Evolutionary conservation across 2,888 invertebrate genomes (phyloP), one percentile per base, ranked within the genome.

Genomic region (Tigriopus californicus): DNA sequence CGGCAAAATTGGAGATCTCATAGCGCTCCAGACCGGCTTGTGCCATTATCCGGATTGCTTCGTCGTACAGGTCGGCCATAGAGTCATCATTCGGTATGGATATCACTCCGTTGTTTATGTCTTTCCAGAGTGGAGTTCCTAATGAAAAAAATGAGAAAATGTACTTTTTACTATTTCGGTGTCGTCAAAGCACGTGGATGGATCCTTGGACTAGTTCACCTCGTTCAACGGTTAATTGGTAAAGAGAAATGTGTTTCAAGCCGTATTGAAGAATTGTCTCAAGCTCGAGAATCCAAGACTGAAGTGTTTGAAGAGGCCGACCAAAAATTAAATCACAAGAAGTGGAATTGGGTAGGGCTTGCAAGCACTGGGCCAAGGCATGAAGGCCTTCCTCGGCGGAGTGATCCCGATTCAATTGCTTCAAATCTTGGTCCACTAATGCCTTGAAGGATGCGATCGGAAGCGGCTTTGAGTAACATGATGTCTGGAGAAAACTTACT

Each of bases 261-360:
- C 60, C 51, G 33, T 62, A 48, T 4, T 25, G 22, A 22, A 60
- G 25, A 41, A 68, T 67, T 62, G 65, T 60, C 15, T 65, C 59
- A 15, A 70, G 62, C 58, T 70, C 70, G 47, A 61, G 42, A 13
- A 55, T 44, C 68, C 69, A 70, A n/a, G 54, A 4, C 64, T n/a
- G 60, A 4, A 67, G 40, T 13, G 66, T 67, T 60, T 71, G 70
- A 2, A 63, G 63, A 10, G 70, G 70, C 46, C 67, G 63, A 10
- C 70, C 70, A 68, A 70, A 71, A 33, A 71, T 68, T 15, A 71
- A 44, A 64, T 71, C 71, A 2, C 69, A 63, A 10, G 71, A 70
- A 4, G 67, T 66, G 18, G 62, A 61, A 22, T 66, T 66, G 6
- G 66, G 67, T 61, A 66, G 70, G 33, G 70, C 52, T 12, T 22